Conservation (phyloP, 1,140 invertebrate species). For the Diorhabda elongata region DNA sequence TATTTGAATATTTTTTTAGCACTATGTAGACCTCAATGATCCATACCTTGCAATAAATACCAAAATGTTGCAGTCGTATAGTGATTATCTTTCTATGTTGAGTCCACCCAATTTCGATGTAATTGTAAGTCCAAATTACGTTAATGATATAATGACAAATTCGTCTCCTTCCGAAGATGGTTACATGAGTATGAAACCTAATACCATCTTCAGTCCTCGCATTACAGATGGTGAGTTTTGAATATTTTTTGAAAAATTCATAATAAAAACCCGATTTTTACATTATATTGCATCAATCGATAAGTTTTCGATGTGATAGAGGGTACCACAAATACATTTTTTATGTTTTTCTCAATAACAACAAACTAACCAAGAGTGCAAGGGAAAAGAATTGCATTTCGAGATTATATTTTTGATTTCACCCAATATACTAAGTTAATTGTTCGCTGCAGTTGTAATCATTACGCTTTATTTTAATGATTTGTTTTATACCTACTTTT, state of each 20-base stretch:
- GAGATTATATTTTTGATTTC: no score
- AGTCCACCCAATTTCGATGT: conserved; percentile 65
- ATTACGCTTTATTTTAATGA: no score
- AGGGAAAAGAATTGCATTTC: no score
- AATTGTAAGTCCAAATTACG: conserved; percentile 54
- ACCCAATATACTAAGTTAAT: no score
- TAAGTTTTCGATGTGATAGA: not conserved
- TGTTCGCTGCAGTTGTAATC: no score
- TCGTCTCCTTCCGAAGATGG: conserved; percentile 40
- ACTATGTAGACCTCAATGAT: conserved; percentile 79
- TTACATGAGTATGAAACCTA: conserved; percentile 48
- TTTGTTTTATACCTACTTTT: no score
- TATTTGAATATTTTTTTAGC: conserved; percentile 52
- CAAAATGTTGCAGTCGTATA: conserved; percentile 50
- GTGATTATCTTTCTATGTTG: conserved; percentile 74
- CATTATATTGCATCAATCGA: not conserved
- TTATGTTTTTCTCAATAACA: not conserved
- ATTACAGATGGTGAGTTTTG: conserved; percentile 6
- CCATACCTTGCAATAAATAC: conserved; percentile 71
- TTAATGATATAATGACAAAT: conserved; percentile 45
- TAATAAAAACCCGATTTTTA: not conserved
- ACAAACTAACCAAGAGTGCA: no score
- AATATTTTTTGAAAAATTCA: not conserved
- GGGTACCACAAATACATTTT: not conserved
- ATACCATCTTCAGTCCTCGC: conserved; percentile 48